These are phyloP conservation scores for Brachyistius frenatus DNA, from an alignment of 2,113 vertebrate genomes.

Conservation along the genomic window DNA sequence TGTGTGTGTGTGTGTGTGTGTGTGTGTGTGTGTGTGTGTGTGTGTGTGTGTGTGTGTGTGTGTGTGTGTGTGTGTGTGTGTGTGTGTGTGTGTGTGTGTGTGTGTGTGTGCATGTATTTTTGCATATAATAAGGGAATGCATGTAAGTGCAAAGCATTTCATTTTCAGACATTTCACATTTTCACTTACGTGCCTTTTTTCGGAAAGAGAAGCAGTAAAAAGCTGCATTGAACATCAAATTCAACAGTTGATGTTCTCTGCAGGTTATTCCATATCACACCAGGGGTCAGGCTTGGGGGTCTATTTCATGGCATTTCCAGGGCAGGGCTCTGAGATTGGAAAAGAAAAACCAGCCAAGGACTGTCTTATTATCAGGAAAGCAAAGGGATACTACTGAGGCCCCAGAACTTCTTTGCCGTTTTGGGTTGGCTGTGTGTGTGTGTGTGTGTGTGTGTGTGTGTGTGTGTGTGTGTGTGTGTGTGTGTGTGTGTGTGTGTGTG, in stretches of 20 bases:
- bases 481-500: constrained; percentile 2
- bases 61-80: constrained; percentile 6
- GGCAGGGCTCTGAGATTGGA: constrained; percentile 64
- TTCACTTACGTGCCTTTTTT: constrained; percentile 39
- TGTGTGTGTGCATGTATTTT: constrained; percentile 31
- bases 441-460: constrained; percentile 16
- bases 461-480: constrained; percentile 3
- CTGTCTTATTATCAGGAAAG: constrained; percentile 70
- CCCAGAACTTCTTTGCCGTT: constrained; percentile 51
- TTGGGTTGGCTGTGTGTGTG: constrained; percentile 9
- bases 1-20: constrained; percentile 6
- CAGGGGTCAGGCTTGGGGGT: constrained; percentile 65
- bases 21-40: not conserved
- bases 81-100: not conserved
- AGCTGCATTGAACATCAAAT: constrained; percentile 61
- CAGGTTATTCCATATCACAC: constrained; percentile 73
- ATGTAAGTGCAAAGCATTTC: constrained; percentile 48
- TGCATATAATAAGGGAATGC: constrained; percentile 25
- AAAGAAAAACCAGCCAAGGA: constrained; percentile 70
- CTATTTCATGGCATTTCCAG: constrained; percentile 69
- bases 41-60: not conserved
- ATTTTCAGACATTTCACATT: constrained; percentile 40
- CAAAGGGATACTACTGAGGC: constrained; percentile 52
- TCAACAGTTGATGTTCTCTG: constrained; percentile 69
- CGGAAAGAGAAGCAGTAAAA: constrained; percentile 47